Base-by-base conservation (phyloP, 2,888 invertebrate species). In the Diarsia mendica region DNA sequence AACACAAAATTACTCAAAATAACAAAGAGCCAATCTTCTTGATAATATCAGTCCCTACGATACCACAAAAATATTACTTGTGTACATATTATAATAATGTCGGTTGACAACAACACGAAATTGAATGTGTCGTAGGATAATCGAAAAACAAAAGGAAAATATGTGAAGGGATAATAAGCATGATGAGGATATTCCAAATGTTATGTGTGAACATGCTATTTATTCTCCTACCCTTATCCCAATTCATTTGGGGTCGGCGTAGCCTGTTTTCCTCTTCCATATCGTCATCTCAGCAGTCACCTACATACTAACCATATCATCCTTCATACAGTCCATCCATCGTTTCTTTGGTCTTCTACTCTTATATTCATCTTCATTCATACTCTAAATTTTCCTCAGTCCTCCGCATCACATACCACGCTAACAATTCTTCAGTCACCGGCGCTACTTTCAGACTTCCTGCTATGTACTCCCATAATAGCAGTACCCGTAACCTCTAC, bases 101-200 rank as follows among this genome's bases (percentile, higher is more conserved):
- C 18, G 55, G 48, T 67, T 55, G 63, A 67, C 55, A 75, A 61
- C 15, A 74, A 49, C 44, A 49, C 48, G 60, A 81, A 75, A 81
- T 78, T 78, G 44, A 60, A 67, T 67, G 20, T 75, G 51, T 81
- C 44, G 28, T 23, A 55, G 39, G 33, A 63, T 55, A 81, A 81
- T 81, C 75, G 61, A 70, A 81, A 80, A 78, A 63, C 33, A 67
- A 67, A 67, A 75, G 33, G 18, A 63, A 44, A 44, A 28, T 72
- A 49, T 66, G n/a, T 75, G 15, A 74, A n/a, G 48, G 61, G 28
- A 66, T 77, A 65, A 77, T 77, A 61, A 61, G 8, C 53, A 51
- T 33, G 39, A 51, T 33, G 39, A 44, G 13, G 18, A 66, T 51
- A 60, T 66, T 61, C 44, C 4, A 53, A 48, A 66, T 39, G 23